Evolutionary conservation across 1,140 invertebrate species (phyloP).

Genomic region (Diorhabda sublineata): DNA sequence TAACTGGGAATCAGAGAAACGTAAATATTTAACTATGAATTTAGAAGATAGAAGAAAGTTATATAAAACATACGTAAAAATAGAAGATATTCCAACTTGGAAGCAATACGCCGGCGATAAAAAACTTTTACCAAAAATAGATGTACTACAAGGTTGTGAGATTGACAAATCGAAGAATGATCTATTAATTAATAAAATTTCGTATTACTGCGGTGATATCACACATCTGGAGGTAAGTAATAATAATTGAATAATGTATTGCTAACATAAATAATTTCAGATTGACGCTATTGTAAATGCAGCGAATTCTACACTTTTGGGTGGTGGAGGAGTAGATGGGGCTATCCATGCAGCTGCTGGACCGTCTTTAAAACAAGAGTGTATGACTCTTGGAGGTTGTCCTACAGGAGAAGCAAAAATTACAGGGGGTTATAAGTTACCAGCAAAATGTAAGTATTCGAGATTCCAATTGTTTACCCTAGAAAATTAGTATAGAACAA

Average conservation of each 20-base stretch:
- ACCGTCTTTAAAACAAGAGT: slow-evolving; percentile 63
- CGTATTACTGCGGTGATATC: slow-evolving; percentile 77
- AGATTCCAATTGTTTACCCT: no score
- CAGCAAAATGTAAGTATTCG: slow-evolving; percentile 63
- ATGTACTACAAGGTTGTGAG: slow-evolving; percentile 43
- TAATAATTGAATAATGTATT: no score
- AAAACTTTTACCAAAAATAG: slow-evolving; percentile 43
- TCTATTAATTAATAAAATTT: slow-evolving; percentile 58
- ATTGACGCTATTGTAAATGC: slow-evolving; percentile 92
- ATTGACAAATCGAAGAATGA: slow-evolving; percentile 48
- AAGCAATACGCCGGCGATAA: slow-evolving; percentile 49
- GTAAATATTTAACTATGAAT: slow-evolving; percentile 54
- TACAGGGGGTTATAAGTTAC: slow-evolving; percentile 73
- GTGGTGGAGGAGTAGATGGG: slow-evolving; percentile 86
- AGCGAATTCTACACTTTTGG: slow-evolving; percentile 72
- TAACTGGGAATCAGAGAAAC: slow-evolving; percentile 47
- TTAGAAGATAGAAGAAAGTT: slow-evolving; percentile 54
- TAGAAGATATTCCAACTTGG: slow-evolving; percentile 61
- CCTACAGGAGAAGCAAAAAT: slow-evolving; percentile 75
- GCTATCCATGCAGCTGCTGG: slow-evolving; percentile 81
- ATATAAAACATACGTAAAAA: slow-evolving; percentile 48
- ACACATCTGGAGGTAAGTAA: slow-evolving; percentile 66
- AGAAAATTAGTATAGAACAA: no score
- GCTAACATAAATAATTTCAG: slow-evolving; percentile 38
- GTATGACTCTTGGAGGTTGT: slow-evolving; percentile 67